Percentiles rank a stretch among this genome's conserved stretches.
Evolutionary conservation across 2,888 invertebrate genomes (phyloP).

Genomic region (Lasioglossum pauxillum): DNA sequence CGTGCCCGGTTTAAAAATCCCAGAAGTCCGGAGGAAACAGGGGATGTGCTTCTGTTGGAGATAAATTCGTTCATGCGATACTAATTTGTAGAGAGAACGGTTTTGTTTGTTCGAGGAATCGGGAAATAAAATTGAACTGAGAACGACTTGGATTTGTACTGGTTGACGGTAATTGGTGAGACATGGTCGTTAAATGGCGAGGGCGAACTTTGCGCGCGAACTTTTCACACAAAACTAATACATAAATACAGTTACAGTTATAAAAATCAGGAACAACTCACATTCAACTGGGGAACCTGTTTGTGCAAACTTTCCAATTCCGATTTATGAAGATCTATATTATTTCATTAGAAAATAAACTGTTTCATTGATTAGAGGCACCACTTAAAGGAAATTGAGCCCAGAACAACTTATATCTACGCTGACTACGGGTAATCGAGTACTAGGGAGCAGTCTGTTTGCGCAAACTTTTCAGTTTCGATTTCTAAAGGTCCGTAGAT

Average conservation of each 20-base stretch:
- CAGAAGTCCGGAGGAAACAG: neutral
- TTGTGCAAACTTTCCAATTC: neutral
- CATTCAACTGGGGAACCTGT: no score
- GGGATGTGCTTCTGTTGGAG: neutral
- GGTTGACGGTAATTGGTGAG: neutral
- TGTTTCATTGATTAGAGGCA: neutral
- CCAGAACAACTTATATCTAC: neutral
- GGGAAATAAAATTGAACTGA: neutral
- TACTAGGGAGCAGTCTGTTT: neutral
- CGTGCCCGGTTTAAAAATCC: neutral
- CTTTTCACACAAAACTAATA: neutral
- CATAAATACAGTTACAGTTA: no score
- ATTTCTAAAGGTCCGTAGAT: neutral
- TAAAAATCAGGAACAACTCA: no score
- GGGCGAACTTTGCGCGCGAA: no score
- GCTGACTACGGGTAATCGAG: neutral
- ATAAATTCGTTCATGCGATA: neutral
- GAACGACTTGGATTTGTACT: neutral
- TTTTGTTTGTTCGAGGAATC: neutral
- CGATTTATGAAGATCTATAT: neutral
- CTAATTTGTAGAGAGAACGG: neutral
- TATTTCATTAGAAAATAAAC: neutral
- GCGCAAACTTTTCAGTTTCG: slow-evolving; percentile 1
- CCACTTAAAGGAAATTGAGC: neutral
- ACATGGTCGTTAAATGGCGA: no score